These are phyloP conservation scores for Dysidea cf. avara DNA, from an alignment of 37 sponge, comb jelly and placozoan genomes.

Conservation along the genomic window DNA sequence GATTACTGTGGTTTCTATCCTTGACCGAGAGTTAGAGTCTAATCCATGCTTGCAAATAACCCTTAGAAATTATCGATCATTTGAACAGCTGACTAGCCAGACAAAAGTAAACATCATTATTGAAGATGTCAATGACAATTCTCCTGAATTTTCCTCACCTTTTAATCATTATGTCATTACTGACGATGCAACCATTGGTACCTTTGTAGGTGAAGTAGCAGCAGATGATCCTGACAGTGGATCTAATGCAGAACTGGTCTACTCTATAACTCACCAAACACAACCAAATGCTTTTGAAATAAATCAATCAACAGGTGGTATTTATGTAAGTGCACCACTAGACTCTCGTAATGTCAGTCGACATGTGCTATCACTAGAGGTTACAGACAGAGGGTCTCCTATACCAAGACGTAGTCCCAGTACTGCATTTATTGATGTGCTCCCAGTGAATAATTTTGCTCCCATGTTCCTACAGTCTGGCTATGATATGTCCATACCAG, in stretches of 20 bases:
- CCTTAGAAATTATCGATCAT: conserved; percentile 26
- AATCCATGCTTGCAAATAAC: conserved; percentile 26
- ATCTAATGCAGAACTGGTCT: conserved; percentile 62
- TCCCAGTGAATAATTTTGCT: conserved; percentile 41
- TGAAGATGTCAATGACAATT: conserved; percentile 67
- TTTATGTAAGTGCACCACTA: conserved; percentile 32
- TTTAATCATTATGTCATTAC: conserved; percentile 30
- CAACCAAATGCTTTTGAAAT: conserved; percentile 39
- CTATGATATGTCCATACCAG: conserved; percentile 42
- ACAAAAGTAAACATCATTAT: conserved; percentile 36
- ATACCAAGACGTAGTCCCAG: conserved; percentile 25
- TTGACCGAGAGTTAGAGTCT: conserved; percentile 54
- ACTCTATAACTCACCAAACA: conserved; percentile 38
- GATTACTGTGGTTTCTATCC: conserved; percentile 16
- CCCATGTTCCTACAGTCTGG: conserved; percentile 54
- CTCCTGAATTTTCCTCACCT: conserved; percentile 48
- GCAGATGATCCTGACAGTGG: conserved; percentile 71
- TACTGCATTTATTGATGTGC: conserved; percentile 30
- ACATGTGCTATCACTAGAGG: conserved; percentile 42
- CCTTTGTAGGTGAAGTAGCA: conserved; percentile 26
- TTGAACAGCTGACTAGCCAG: conserved; percentile 11
- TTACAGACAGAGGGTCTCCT: conserved; percentile 69
- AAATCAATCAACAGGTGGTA: conserved; percentile 41
- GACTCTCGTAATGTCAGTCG: conserved; percentile 23
- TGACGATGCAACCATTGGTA: conserved; percentile 34